These are phyloP conservation scores for Pogoniulus pusillus DNA, from an alignment of 2,797 vertebrate genomes.

Conservation along the genomic window DNA sequence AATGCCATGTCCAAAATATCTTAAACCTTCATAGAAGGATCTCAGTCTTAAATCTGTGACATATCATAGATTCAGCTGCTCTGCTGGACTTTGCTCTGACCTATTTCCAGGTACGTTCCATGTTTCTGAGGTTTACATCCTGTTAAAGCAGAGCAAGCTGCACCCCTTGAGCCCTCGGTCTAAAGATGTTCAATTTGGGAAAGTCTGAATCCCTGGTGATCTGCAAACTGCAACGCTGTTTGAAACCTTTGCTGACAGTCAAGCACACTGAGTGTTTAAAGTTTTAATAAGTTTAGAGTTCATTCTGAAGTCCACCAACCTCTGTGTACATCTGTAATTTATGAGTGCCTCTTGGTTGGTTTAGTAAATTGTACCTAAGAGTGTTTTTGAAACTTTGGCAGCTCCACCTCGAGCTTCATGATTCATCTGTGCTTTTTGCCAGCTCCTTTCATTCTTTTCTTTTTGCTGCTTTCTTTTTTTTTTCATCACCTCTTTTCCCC, in stretches of 20 bases:
- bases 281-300: constrained; percentile 73
- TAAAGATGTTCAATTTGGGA: not conserved
- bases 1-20: not conserved
- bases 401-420: constrained; percentile 43
- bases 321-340: constrained; percentile 65
- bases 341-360: constrained; percentile 56
- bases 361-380: constrained; percentile 71
- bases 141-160: not conserved
- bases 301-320: constrained; percentile 51
- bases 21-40: not conserved
- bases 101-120: not conserved
- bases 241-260: constrained; percentile 56
- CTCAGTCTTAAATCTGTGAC: not conserved
- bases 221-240: not conserved
- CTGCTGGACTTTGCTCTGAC: not conserved
- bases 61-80: not conserved
- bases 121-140: not conserved
- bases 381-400: constrained; percentile 70
- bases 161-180: not conserved
- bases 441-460: constrained; percentile 43
- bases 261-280: constrained; percentile 53
- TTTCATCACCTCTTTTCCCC: not conserved
- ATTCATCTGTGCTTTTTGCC: constrained; percentile 65
- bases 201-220: not conserved
- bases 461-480: not conserved